These are phyloP conservation scores for Mylabris phalerata DNA, from an alignment of 1,140 invertebrate species.

Conservation along the genomic window DNA sequence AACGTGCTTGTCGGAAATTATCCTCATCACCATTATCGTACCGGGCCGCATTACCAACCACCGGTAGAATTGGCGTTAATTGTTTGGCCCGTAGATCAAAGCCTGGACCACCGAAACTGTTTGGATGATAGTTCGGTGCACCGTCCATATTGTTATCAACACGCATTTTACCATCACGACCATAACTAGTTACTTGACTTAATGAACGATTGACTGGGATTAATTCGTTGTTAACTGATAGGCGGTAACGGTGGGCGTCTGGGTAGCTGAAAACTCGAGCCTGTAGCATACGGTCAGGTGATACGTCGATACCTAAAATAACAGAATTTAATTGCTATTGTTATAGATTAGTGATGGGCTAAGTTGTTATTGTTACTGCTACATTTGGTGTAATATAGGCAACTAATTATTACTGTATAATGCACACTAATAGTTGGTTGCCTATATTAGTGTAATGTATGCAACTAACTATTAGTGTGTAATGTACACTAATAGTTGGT, in stretches of 20 bases:
- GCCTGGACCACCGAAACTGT: slow-evolving; percentile 82
- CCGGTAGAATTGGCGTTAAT: slow-evolving; percentile 47
- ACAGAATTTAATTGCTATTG: background rate
- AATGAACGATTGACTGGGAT: slow-evolving; percentile 80
- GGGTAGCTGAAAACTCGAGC: slow-evolving; percentile 81
- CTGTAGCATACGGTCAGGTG: slow-evolving; percentile 84
- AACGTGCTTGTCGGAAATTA: slow-evolving; percentile 75
- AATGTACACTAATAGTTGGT: too few species aligned
- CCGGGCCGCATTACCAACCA: slow-evolving; percentile 57
- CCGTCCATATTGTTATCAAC: slow-evolving; percentile 61
- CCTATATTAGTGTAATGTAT: too few species aligned
- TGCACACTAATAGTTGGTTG: too few species aligned
- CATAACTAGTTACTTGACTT: slow-evolving; percentile 60
- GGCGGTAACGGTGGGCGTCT: slow-evolving; percentile 81
- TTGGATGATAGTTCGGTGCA: slow-evolving; percentile 92
- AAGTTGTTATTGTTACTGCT: too few species aligned
- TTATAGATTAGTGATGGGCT: too few species aligned
- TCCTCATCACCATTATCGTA: slow-evolving; percentile 83
- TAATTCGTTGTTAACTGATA: slow-evolving; percentile 82
- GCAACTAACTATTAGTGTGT: too few species aligned
- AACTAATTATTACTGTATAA: too few species aligned
- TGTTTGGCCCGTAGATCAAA: slow-evolving; percentile 49
- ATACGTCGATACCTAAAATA: slow-evolving; percentile 59
- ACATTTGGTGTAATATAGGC: too few species aligned
- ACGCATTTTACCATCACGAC: slow-evolving; percentile 76